These are phyloP conservation scores for Chrysina gloriosa DNA, from an alignment of 2,888 invertebrate species.

Conservation along the genomic window DNA sequence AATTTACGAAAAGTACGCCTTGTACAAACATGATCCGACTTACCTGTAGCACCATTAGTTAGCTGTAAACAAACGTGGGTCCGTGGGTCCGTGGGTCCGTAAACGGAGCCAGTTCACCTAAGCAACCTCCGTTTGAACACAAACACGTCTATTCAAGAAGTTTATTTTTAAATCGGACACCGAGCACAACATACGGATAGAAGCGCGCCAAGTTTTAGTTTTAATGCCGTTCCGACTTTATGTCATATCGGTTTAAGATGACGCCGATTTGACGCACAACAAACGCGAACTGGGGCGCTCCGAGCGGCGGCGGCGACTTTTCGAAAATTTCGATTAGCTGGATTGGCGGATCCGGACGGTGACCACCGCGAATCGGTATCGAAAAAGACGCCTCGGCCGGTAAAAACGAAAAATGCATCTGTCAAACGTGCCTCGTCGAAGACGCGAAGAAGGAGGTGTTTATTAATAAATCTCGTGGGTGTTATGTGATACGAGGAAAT, in stretches of 20 bases:
- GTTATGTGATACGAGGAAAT: conserved; percentile 34
- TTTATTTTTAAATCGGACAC: conserved; percentile 59
- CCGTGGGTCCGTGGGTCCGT: too few species aligned
- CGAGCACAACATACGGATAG: conserved; percentile 42
- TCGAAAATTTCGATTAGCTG: not conserved
- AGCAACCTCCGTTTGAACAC: conserved; percentile 41
- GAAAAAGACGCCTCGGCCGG: conserved; percentile 7
- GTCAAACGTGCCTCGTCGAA: conserved; percentile 1
- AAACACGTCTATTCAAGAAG: conserved; percentile 55
- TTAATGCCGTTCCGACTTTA: conserved; percentile 4
- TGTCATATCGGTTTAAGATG: not conserved
- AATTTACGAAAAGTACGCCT: too few species aligned
- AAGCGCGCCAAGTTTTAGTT: conserved; percentile 3
- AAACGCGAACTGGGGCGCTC: not conserved
- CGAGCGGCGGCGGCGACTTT: not conserved
- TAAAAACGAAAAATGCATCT: conserved; percentile 13
- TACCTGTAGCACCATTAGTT: too few species aligned
- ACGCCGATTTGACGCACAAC: not conserved
- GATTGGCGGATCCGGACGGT: conserved; percentile 46
- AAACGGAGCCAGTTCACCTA: conserved; percentile 47
- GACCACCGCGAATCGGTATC: not conserved
- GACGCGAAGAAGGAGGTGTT: conserved; percentile 15
- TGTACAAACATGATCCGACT: too few species aligned
- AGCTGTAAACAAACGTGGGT: conserved; percentile 6
- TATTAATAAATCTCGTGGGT: conserved; percentile 39